Base-by-base conservation (phyloP, 1,140 invertebrate genomes). In the Psilanteris sp. region DNA sequence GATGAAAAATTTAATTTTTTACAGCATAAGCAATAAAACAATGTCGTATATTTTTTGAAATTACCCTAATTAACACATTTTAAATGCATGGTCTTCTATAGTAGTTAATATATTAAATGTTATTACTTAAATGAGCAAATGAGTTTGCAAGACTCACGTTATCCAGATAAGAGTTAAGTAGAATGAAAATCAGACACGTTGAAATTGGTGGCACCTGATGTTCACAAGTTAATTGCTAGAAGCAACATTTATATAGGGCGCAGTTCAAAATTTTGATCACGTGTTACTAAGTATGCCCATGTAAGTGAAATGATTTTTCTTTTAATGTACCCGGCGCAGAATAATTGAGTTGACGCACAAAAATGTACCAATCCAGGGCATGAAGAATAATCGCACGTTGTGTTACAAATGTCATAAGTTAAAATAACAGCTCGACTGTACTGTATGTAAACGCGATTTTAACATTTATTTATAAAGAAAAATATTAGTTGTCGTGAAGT, bases 341-440 rank as follows among this genome's bases (percentile, higher is more conserved):
- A 64, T 78, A 78, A 78, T 78, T 59, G 64, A 78, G 54, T 66
- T 62, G 50, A n/a, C n/a, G n/a, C n/a, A n/a, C n/a, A n/a, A n/a
- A n/a, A n/a, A n/a, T n/a, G n/a, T n/a, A n/a, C n/a, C n/a, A n/a
- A n/a, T n/a, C n/a, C n/a, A n/a, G n/a, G n/a, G n/a, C n/a, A n/a
- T n/a, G n/a, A n/a, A n/a, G n/a, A n/a, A n/a, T n/a, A n/a, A n/a
- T n/a, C n/a, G n/a, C n/a, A n/a, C n/a, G n/a, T n/a, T n/a, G n/a
- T n/a, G n/a, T n/a, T 61, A 61, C 61, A 36, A 66, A 52, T 59
- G 13, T 37, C 24, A 24, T 44, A 64, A 36, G 46, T 37, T 52
- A 54, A 61, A 74, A 74, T 74, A 54, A 74, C 71, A 54, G 54
- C 71, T 67, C 66, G 16, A 61, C 61, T 74, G 67, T 46, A 73